Conservation (phyloP, 2,113 vertebrate species). For the Vireo altiloquus region DNA sequence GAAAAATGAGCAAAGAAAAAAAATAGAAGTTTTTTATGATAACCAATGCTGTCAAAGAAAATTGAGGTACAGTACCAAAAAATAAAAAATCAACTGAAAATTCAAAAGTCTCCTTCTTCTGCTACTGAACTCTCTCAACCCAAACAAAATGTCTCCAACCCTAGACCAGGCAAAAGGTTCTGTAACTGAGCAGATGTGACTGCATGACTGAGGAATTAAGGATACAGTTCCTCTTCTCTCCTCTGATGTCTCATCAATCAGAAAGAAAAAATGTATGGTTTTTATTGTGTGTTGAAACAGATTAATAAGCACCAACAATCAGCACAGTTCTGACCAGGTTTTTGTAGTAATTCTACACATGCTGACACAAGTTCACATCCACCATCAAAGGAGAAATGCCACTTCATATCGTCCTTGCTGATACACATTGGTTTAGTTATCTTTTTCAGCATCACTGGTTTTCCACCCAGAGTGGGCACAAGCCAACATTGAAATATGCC, state of each 20-base stretch:
- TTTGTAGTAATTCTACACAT: neutral
- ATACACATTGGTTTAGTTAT: neutral
- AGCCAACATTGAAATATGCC: neutral
- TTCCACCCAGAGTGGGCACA: neutral
- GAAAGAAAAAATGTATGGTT: too few species aligned
- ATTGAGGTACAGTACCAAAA: neutral
- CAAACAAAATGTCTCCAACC: neutral
- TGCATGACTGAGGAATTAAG: neutral
- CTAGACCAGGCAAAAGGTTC: neutral
- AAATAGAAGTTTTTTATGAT: neutral
- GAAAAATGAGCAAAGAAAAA: neutral
- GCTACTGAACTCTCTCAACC: neutral
- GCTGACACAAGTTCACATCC: neutral
- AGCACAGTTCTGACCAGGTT: neutral
- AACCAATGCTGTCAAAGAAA: constrained; percentile 20
- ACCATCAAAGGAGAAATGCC: neutral
- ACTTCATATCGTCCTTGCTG: neutral
- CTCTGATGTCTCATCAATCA: neutral
- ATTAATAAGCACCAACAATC: neutral
- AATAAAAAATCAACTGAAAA: neutral
- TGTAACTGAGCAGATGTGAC: neutral
- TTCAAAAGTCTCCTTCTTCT: neutral
- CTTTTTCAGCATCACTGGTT: neutral
- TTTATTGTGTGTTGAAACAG: neutral
- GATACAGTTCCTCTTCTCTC: neutral